Evolutionary conservation across 1,140 invertebrate genomes (phyloP), one percentile per base, ranked within the genome.

Genomic region (Phthorimaea operculella): DNA sequence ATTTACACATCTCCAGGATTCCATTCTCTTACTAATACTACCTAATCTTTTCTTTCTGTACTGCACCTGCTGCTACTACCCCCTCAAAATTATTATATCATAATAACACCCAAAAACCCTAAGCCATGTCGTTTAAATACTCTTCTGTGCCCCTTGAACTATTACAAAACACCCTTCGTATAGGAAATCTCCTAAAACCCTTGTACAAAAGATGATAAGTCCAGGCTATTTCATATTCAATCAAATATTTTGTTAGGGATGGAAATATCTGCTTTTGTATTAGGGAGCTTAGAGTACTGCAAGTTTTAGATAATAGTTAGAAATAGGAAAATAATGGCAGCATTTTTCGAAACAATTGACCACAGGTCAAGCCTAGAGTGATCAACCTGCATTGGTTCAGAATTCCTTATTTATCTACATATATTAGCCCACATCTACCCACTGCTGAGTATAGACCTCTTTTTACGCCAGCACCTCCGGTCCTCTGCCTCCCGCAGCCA

Each of bases 141-240:
- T 76, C 73, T 76, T 59, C 52, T 76, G 72, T 80, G 75, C 72
- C 72, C 76, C 74, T 76, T 79, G 65, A 75, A 75, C 66, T 72
- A 64, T 66, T 59, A 72, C 68, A 70, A 69, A 72, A 76, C 66
- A 67, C 68, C 76, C 68, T 66, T 66, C 61, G 51, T 54, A 62
- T 57, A 52, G 58, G 58, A 66, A 70, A 73, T 74, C 74, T 28
- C 71, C 66, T 61, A 78, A 83, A 82, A 80, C 78, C 78, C 57
- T 51, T 58, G 56, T 59, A 84, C 77, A 84, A 82, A 83, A 78
- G 76, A 84, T 65, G 73, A 71, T 79, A 83, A 80, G 73, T 63
- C 75, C 68, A 63, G 51, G 61, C 68, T 71, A 76, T 80, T 83
- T 79, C 76, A 77, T 82, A 83, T 83, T 83, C 78, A 82, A 83